These are phyloP conservation scores for Pachydiplax longipennis DNA, from an alignment of 2,888 invertebrate genomes.

Conservation along the genomic window DNA sequence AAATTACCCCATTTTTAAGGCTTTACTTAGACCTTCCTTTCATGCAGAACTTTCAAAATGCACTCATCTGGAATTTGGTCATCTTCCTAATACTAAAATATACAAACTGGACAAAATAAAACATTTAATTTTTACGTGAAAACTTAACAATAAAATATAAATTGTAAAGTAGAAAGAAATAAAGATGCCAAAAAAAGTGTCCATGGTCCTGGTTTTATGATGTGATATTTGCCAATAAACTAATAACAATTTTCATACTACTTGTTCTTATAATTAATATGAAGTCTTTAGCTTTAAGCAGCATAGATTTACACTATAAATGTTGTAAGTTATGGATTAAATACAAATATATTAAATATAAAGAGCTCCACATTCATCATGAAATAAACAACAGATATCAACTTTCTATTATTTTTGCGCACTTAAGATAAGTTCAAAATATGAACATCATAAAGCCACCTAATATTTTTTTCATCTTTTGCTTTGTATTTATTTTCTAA, in stretches of 20 bases:
- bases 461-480: not conserved
- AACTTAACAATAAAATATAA: not conserved
- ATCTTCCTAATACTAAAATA: not conserved
- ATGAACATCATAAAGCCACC: not conserved
- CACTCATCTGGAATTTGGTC: conserved; percentile 19
- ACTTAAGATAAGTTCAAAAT: not conserved
- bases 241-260: not conserved
- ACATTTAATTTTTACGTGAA: not conserved
- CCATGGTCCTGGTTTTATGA: not conserved
- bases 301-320: not conserved
- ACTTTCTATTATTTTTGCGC: not conserved
- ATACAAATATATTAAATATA: not conserved
- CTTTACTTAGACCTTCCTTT: not conserved
- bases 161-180: not conserved
- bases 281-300: not conserved
- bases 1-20: not conserved
- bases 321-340: not conserved
- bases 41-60: conserved; percentile 3
- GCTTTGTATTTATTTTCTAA: not conserved
- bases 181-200: not conserved
- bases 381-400: not conserved
- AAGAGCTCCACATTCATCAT: not conserved
- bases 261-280: not conserved
- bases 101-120: not conserved
- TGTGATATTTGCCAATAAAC: not conserved